Percentiles rank a stretch among this genome's conserved stretches.
phyloP scores from a whole-genome alignment of 2,797 vertebrate genomes.

The Tauraco hartlaubi region DNA sequence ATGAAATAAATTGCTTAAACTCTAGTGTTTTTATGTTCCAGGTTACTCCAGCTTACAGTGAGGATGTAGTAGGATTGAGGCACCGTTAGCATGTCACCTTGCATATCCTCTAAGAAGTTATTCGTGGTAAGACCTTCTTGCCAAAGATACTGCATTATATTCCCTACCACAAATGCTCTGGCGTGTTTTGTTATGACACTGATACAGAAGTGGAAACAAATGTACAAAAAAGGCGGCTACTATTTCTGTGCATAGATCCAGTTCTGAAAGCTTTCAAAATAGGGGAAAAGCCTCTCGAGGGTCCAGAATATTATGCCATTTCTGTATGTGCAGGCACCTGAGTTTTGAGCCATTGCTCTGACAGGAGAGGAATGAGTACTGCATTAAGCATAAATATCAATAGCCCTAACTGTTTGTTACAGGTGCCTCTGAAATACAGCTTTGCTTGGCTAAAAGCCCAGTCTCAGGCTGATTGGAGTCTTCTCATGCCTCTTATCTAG shows the following conservation, averaged over 20 bases:
- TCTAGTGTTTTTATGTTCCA: not conserved
- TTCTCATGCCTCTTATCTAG: not conserved
- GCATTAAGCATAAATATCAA: slow-evolving; percentile 5
- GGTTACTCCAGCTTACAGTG: not conserved
- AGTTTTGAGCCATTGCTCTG: not conserved
- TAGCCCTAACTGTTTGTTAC: not conserved
- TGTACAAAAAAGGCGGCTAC: not conserved
- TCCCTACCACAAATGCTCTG: not conserved
- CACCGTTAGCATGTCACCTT: not conserved
- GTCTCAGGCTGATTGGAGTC: not conserved
- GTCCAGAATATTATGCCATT: not conserved
- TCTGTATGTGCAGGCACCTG: not conserved
- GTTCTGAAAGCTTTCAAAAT: not conserved
- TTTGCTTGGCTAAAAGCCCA: not conserved
- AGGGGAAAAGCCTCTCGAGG: not conserved
- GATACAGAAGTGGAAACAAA: not conserved
- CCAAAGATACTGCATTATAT: not conserved
- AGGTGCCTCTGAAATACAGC: slow-evolving; percentile 26
- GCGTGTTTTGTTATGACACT: not conserved
- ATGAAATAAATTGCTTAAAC: not conserved
- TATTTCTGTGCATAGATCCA: not conserved
- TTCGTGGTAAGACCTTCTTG: slow-evolving; percentile 7
- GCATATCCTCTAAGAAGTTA: not conserved
- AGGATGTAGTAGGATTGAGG: not conserved
- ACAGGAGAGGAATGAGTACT: not conserved